Base-by-base conservation (phyloP, 2,797 vertebrate species). In the Eremophila alpestris region DNA sequence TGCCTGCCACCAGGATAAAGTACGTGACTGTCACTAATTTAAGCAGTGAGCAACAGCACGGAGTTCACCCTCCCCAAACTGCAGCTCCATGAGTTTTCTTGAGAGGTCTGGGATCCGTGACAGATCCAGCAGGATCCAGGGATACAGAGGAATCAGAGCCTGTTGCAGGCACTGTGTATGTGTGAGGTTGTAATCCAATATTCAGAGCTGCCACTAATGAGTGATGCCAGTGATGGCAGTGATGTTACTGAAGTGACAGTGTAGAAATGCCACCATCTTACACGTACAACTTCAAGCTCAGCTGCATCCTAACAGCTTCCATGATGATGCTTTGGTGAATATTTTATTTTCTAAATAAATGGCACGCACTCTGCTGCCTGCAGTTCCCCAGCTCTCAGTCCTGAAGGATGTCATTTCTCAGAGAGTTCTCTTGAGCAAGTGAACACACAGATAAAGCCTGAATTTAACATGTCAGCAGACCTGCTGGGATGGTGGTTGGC, bases 151-250 rank as follows among this genome's bases (percentile, higher is more conserved):
- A 76, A 60, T n/a, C 21, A 24, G 65, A 94, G 77, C 18, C 74
- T 69, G 63, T n/a, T 79, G 40, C 27, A 84, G 70, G 87, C 63
- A 62, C 59, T 2, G 10, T 51, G 34, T 10, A 16, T 45, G 64
- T 67, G 82, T 85, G 83, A 94, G 83, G 60, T 12, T 87, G 63
- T 26, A 79, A 92, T 89, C 59, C 70, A 90, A 64, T 89, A 82
- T 82, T 89, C 83, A 80, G 70, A 62, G 55, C 74, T 97, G 88
- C 78, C 92, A 95, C 46, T 89, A 95, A 49, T 59, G 83, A 95
- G 52, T 86, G 93, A 92, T 81, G 67, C 2, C 86, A 76, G 55
- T 11, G 75, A 73, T 67, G 70, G 54, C 80, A 83, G 54, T 9
- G 64, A 54, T 82, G 45, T 29, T 52, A 22, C 70, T 41, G 48